phyloP scores from a whole-genome alignment of 1,140 invertebrate species.

The Megathymus violae region DNA sequence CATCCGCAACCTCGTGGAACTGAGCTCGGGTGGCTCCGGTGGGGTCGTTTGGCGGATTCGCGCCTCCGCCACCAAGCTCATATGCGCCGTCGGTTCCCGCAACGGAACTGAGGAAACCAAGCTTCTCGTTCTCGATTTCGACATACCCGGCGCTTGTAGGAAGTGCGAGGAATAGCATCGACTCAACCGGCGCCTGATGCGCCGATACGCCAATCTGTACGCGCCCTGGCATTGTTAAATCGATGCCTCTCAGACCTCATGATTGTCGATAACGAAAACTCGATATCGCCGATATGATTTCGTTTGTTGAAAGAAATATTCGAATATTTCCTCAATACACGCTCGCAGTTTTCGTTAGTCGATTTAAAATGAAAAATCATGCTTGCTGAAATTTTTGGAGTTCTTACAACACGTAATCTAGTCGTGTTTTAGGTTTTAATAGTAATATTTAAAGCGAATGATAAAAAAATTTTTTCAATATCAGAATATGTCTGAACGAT shows the following conservation, averaged over 20 bases:
- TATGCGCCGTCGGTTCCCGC: constrained; percentile 98
- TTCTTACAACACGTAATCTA: background rate
- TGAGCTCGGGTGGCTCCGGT: constrained; percentile 97
- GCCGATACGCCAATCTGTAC: constrained; percentile 75
- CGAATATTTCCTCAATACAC: too few species aligned
- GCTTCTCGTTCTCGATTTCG: constrained; percentile 98
- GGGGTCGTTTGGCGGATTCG: constrained; percentile 99
- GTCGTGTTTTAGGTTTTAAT: too few species aligned
- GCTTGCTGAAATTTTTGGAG: background rate
- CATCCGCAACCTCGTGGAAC: constrained; percentile 96
- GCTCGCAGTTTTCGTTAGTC: background rate
- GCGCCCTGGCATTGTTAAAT: constrained; percentile 73
- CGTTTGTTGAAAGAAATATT: too few species aligned
- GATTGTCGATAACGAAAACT: background rate
- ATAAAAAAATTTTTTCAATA: too few species aligned
- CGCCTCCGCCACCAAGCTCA: constrained; percentile 97
- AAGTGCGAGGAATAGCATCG: constrained; percentile 83
- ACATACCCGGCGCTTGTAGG: constrained; percentile 89
- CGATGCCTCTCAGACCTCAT: background rate
- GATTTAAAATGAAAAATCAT: constrained; percentile 1
- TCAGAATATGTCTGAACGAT: too few species aligned
- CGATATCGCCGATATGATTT: too few species aligned
- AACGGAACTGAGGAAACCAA: constrained; percentile 99
- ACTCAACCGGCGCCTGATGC: constrained; percentile 76
- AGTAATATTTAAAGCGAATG: too few species aligned